Evolutionary conservation across 92 coral and sea anemone genomes (phyloP).

Genomic region (Parazoanthus swiftii): DNA sequence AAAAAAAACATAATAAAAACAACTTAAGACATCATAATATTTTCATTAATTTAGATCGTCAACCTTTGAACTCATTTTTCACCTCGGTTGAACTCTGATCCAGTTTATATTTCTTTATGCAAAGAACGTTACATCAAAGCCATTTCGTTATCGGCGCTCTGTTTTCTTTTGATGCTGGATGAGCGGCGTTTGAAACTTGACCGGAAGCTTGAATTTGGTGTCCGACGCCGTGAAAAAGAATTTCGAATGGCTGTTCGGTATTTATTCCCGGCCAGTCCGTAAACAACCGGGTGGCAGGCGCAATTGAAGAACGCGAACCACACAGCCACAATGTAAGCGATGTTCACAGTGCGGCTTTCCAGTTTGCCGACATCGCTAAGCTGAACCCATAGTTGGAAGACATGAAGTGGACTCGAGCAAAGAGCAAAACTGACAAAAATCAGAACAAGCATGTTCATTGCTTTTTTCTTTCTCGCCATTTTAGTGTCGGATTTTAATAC

Average conservation of each 20-base stretch:
- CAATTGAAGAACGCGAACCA: slow-evolving; percentile 66
- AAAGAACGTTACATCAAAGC: background rate
- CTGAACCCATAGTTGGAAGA: slow-evolving; percentile 49
- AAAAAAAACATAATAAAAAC: background rate
- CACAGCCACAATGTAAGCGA: slow-evolving; percentile 37
- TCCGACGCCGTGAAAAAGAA: slow-evolving; percentile 49
- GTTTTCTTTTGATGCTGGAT: background rate
- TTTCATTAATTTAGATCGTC: too few relatives aligned
- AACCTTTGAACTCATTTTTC: too few relatives aligned
- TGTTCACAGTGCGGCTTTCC: slow-evolving; percentile 36
- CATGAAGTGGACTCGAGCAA: slow-evolving; percentile 63
- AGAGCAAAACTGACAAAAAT: slow-evolving; percentile 58
- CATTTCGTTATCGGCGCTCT: background rate
- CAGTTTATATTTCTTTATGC: too few relatives aligned
- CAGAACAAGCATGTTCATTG: slow-evolving; percentile 67
- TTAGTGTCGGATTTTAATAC: slow-evolving; percentile 36
- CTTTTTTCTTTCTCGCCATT: slow-evolving; percentile 65
- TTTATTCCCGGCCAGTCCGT: slow-evolving; percentile 68
- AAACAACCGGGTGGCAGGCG: slow-evolving; percentile 74
- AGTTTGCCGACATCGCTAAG: background rate
- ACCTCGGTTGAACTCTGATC: too few relatives aligned
- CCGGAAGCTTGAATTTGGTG: slow-evolving; percentile 8
- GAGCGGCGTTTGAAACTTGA: slow-evolving; percentile 7
- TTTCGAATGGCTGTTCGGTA: slow-evolving; percentile 66
- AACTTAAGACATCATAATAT: too few relatives aligned